These are phyloP conservation scores for Dipus sagitta DNA, from an alignment of 2,797 vertebrate genomes.

Conservation along the genomic window DNA sequence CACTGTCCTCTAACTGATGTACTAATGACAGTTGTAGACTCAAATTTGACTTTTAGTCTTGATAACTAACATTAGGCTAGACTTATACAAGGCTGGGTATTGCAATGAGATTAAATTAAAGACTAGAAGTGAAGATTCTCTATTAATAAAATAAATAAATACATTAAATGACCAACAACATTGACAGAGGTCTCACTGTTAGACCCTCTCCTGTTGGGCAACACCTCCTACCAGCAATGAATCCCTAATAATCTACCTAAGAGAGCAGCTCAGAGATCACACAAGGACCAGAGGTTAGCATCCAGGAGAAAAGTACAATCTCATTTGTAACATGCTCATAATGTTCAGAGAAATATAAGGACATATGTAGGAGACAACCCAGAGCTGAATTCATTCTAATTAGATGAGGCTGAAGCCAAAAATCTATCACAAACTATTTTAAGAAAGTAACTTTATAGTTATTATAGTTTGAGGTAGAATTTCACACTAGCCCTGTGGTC, in stretches of 20 bases:
- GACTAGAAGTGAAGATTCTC: not conserved
- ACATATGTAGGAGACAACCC: accelerated
- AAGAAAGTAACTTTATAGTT: no score
- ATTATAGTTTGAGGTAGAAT: no score
- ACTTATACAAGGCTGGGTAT: not conserved
- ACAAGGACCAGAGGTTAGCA: no score
- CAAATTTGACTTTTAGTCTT: not conserved
- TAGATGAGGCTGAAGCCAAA: not conserved
- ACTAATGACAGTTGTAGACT: not conserved
- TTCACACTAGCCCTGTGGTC: no score
- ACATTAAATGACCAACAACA: no score
- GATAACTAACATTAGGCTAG: not conserved
- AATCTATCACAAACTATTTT: not conserved
- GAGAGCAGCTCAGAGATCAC: not conserved
- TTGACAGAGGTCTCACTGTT: not conserved
- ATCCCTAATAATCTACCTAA: not conserved
- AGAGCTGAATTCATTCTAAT: not conserved
- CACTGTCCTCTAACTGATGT: no score
- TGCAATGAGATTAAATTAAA: no score
- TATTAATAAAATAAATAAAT: not conserved
- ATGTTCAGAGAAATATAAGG: not conserved
- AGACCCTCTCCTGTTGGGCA: no score
- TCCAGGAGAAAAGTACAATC: not conserved
- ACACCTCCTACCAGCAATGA: not conserved
- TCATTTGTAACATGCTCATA: not conserved